phyloP scores from a whole-genome alignment of 2,888 invertebrate genomes.

The Strigamia crassipes region DNA sequence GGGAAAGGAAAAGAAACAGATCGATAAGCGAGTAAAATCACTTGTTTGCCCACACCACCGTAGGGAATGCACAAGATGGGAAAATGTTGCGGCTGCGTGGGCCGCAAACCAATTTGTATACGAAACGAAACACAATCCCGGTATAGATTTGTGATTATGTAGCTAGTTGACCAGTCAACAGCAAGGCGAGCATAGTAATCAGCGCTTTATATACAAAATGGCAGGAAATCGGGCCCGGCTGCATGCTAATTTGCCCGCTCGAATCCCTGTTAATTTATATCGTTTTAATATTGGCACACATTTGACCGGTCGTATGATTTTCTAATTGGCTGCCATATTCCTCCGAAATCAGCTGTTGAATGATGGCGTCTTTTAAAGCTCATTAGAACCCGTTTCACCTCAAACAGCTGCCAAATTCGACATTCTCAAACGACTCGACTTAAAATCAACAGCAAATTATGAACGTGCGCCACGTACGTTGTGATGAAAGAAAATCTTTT shows the following conservation, averaged over 20 bases:
- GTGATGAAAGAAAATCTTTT: neutral
- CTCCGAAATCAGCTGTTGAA: slow-evolving; percentile 4
- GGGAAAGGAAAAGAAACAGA: neutral
- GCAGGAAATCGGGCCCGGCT: slow-evolving; percentile 1
- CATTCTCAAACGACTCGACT: slow-evolving; percentile 7
- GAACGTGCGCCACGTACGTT: neutral
- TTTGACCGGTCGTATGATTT: slow-evolving; percentile 28
- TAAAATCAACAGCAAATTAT: slow-evolving; percentile 33
- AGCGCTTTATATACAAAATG: slow-evolving; percentile 19
- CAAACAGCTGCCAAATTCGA: slow-evolving; percentile 11
- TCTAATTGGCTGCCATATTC: slow-evolving; percentile 25
- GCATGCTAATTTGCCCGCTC: slow-evolving; percentile 23
- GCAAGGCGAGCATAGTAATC: neutral
- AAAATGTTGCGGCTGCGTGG: slow-evolving; percentile 31
- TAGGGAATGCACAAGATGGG: slow-evolving; percentile 3
- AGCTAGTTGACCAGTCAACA: slow-evolving; percentile 2
- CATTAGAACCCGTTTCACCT: slow-evolving; percentile 30
- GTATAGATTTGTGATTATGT: slow-evolving; percentile 8
- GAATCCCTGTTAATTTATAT: slow-evolving; percentile 24
- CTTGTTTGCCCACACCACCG: slow-evolving; percentile 19
- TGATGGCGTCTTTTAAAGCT: slow-evolving; percentile 33
- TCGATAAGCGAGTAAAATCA: slow-evolving; percentile 28
- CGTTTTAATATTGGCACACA: slow-evolving; percentile 31
- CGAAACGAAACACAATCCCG: neutral
- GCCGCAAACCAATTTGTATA: slow-evolving; percentile 32